phyloP scores from a whole-genome alignment of 2,888 invertebrate species.

The Hirtodrosophila cameraria region DNA sequence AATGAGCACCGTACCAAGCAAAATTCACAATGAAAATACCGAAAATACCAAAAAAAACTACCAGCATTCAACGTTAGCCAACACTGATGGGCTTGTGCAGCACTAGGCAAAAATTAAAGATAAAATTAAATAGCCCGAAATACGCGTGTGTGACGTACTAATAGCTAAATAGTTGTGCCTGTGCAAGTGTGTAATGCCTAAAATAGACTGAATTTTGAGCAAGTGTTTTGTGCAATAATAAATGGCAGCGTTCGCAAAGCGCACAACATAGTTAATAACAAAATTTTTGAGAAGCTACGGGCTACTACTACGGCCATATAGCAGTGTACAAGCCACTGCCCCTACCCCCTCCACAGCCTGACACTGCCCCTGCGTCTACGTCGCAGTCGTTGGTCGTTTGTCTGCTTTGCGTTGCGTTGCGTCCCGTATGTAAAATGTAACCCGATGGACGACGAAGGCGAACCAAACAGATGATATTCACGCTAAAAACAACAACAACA shows the following conservation, averaged over 20 bases:
- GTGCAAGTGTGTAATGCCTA: conserved; percentile 32
- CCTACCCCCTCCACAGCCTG: too few relatives aligned
- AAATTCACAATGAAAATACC: conserved; percentile 44
- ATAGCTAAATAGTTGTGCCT: conserved; percentile 47
- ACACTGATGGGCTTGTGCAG: conserved; percentile 42
- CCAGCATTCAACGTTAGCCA: conserved; percentile 9
- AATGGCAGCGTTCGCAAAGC: conserved; percentile 18
- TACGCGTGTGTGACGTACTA: conserved; percentile 59
- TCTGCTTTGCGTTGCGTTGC: conserved; percentile 48
- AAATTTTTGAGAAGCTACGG: conserved; percentile 54
- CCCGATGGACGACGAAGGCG: conserved; percentile 64
- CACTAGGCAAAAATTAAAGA: conserved; percentile 63
- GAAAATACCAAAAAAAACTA: conserved; percentile 18
- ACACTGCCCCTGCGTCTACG: conserved; percentile 13
- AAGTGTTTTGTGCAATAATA: conserved; percentile 67
- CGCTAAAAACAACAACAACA: conserved; percentile 45
- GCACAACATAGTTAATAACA: conserved; percentile 30
- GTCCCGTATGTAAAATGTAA: conserved; percentile 64
- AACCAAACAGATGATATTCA: conserved; percentile 67
- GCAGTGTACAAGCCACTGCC: conserved; percentile 47
- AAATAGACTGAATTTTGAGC: conserved; percentile 54
- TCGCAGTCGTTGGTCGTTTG: conserved; percentile 44
- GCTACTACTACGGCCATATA: conserved; percentile 33
- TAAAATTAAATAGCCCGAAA: conserved; percentile 57
- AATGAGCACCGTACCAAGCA: not conserved